phyloP scores from a whole-genome alignment of 2,113 vertebrate genomes.

The Rattus norvegicus region GRCr8 NC_086033.1:101073501-101074000 shows the following conservation, averaged over 20 bases:
- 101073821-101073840: conserved; percentile 64
- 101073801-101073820: conserved; percentile 36
- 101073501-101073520: conserved; percentile 75
- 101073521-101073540: conserved; percentile 51
- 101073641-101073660: conserved; percentile 29
- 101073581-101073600: background rate
- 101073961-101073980: background rate
- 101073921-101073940: background rate
- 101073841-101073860: background rate
- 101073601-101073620: conserved; percentile 42
- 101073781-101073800: conserved; percentile 46
- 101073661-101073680: background rate
- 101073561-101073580: conserved; percentile 71
- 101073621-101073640: conserved; percentile 44
- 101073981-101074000: background rate
- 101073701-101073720: background rate
- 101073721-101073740: background rate
- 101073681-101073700: background rate
- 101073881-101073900: background rate
- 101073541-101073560: conserved; percentile 65
- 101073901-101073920: background rate
- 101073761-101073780: conserved; percentile 23
- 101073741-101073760: conserved; percentile 63
- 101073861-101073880: background rate
- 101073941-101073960: background rate